Evolutionary conservation across 1,140 invertebrate genomes (phyloP).

Genomic region (Lepidostoma basale): DNA sequence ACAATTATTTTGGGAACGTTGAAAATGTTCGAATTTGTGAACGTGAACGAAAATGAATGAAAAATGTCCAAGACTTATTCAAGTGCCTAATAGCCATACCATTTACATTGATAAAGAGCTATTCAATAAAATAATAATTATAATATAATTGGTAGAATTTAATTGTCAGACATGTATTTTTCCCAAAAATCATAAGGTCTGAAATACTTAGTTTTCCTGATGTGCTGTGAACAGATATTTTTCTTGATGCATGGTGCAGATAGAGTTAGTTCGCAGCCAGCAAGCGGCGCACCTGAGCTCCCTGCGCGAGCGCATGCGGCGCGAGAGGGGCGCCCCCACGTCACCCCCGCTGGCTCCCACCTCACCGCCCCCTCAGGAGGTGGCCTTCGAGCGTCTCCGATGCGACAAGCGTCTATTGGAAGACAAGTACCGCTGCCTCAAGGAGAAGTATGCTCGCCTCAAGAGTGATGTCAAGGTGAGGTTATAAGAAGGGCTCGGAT

Average conservation of each 20-base stretch:
- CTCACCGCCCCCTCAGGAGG: constrained; percentile 53
- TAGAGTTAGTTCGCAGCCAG: constrained; percentile 64
- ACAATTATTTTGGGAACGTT: too few relatives aligned
- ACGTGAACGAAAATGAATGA: too few relatives aligned
- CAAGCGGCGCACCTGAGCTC: constrained; percentile 69
- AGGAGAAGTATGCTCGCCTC: constrained; percentile 80
- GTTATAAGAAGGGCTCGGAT: too few relatives aligned
- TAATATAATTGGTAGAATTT: too few relatives aligned
- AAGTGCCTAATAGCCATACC: too few relatives aligned
- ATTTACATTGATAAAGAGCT: too few relatives aligned
- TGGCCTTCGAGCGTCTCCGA: constrained; percentile 68
- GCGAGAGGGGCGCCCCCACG: constrained; percentile 59
- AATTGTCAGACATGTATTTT: too few relatives aligned
- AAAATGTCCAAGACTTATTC: too few relatives aligned
- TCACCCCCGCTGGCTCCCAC: not conserved
- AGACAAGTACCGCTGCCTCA: constrained; percentile 80
- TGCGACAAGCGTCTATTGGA: constrained; percentile 74
- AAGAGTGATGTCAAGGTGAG: constrained; percentile 75
- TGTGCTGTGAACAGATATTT: not conserved
- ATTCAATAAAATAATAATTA: too few relatives aligned
- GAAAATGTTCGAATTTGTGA: too few relatives aligned
- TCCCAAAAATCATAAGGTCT: too few relatives aligned
- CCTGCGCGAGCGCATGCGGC: constrained; percentile 64
- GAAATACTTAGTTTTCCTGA: not conserved
- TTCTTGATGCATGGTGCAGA: constrained; percentile 45